Percentiles rank a stretch among this genome's conserved stretches.
Conservation (phyloP, 2,113 vertebrate species). For the Oncorhynchus clarkii region DNA sequence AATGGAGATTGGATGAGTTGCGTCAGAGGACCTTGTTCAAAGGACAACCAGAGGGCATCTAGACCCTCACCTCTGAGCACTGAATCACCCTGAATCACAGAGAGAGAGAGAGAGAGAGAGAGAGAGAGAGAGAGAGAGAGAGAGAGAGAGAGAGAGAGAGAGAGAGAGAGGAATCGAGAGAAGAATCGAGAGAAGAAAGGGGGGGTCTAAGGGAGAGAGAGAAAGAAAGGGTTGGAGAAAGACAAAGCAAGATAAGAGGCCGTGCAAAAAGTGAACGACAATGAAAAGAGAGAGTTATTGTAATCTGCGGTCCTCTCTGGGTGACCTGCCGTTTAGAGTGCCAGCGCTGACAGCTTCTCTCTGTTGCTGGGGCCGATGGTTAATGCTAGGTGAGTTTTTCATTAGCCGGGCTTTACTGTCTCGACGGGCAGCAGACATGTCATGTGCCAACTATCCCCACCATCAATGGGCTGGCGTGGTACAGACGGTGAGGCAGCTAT, state of each 20-base stretch:
- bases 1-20: constrained; percentile 68
- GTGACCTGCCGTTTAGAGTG: constrained; percentile 30
- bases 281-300: constrained; percentile 27
- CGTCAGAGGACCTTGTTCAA: constrained; percentile 66
- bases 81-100: constrained; percentile 75
- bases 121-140: neutral
- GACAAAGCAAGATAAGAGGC: neutral
- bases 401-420: constrained; percentile 2
- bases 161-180: no score
- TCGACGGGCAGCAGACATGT: no score
- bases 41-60: constrained; percentile 66
- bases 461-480: constrained; percentile 6
- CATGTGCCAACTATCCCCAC: no score
- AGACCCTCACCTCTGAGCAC: constrained; percentile 73
- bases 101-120: neutral
- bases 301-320: constrained; percentile 22
- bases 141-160: neutral
- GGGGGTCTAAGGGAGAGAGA: neutral
- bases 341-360: neutral
- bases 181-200: neutral
- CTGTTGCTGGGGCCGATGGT: constrained; percentile 2
- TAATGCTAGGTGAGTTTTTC: constrained; percentile 34
- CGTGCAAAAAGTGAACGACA: neutral
- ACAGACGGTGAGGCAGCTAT: neutral
- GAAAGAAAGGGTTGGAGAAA: neutral